Evolutionary conservation across 2,888 invertebrate genomes (phyloP).

Genomic region (Coleophora deauratella): DNA sequence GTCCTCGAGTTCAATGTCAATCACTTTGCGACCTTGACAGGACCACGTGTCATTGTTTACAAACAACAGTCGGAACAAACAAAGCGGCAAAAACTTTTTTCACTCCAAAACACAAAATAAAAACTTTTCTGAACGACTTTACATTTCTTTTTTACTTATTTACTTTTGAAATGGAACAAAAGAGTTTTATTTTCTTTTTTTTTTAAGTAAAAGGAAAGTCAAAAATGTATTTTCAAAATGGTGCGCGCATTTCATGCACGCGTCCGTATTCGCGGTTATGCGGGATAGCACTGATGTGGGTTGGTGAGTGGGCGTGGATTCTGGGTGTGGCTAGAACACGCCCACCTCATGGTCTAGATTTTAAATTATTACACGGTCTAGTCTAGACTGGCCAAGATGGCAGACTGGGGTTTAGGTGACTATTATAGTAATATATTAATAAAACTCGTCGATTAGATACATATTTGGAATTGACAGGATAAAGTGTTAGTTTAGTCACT

Average conservation of each 20-base stretch:
- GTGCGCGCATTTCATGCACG: background rate
- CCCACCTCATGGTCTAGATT: constrained; percentile 15
- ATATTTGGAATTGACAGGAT: no score
- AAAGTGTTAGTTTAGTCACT: no score
- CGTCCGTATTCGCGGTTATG: constrained; percentile 9
- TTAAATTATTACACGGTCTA: constrained; percentile 27
- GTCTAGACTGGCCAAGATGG: constrained; percentile 28
- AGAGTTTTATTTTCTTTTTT: background rate
- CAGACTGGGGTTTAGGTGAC: constrained; percentile 6
- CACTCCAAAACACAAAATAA: constrained; percentile 1
- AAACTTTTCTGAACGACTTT: no score
- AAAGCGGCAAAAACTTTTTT: constrained; percentile 4
- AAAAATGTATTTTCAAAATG: background rate
- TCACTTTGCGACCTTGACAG: constrained; percentile 18
- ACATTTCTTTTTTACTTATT: no score
- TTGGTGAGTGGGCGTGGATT: constrained; percentile 9
- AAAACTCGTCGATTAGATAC: no score
- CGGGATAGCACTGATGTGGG: constrained; percentile 4
- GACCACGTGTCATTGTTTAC: constrained; percentile 34
- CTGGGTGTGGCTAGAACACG: constrained; percentile 15
- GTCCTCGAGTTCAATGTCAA: constrained; percentile 7
- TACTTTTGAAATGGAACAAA: no score
- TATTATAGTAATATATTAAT: background rate
- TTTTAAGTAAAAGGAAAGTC: constrained; percentile 7
- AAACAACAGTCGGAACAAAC: constrained; percentile 29